A percentile compares a stretch with the other conserved stretches of the same genome.
phyloP scores from a whole-genome alignment of 2,888 invertebrate species.

The Drosophila greeni region DNA sequence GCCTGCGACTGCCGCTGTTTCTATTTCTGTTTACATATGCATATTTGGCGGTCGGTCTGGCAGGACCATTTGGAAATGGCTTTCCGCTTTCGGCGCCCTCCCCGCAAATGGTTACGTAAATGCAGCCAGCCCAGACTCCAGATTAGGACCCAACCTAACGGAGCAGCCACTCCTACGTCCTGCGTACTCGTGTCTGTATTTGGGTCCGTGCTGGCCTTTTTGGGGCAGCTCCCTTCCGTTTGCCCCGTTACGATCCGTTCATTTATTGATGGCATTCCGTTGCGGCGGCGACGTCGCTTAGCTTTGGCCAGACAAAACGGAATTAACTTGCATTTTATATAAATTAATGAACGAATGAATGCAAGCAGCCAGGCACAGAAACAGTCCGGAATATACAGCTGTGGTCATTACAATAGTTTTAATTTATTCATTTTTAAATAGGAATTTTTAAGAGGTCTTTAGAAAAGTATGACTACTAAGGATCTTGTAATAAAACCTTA shows the following conservation, averaged over 20 bases:
- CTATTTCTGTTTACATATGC: conserved; percentile 65
- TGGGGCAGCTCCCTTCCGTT: conserved; percentile 29
- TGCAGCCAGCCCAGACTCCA: conserved; percentile 37
- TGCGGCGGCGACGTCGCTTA: conserved; percentile 61
- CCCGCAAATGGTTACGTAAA: conserved; percentile 58
- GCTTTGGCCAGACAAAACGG: conserved; percentile 68
- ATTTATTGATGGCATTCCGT: conserved; percentile 70
- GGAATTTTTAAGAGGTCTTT: background rate
- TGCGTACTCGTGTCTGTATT: conserved; percentile 13
- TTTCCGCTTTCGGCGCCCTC: conserved; percentile 53
- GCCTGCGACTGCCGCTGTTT: conserved; percentile 35
- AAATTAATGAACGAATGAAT: conserved; percentile 75
- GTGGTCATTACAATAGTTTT: conserved; percentile 7
- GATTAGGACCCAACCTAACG: conserved; percentile 29
- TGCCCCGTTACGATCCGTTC: conserved; percentile 48
- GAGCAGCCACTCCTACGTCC: conserved; percentile 8
- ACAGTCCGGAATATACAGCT: conserved; percentile 33
- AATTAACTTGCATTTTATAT: conserved; percentile 76
- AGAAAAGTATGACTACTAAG: background rate
- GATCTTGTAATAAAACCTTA: background rate
- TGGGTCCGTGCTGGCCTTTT: conserved; percentile 48
- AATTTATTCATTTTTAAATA: background rate
- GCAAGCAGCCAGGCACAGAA: conserved; percentile 43
- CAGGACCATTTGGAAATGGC: conserved; percentile 63
- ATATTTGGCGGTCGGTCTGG: conserved; percentile 58